Evolutionary conservation across 2,113 vertebrate species (phyloP).

Genomic region (Rhabdornis inornatus): DNA sequence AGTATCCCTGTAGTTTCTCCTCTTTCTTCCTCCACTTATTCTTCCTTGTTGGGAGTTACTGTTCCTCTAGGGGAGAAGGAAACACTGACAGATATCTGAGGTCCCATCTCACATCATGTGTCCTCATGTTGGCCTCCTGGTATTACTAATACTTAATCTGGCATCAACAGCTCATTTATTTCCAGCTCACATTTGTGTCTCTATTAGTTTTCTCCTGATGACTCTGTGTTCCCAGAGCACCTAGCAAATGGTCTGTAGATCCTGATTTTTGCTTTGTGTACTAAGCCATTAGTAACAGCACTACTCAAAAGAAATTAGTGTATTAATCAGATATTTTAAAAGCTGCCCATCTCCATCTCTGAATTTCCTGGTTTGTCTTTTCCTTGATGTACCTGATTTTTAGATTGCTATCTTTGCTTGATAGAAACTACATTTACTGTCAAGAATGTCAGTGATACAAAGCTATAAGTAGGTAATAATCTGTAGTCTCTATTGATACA

Average conservation of each 20-base stretch:
- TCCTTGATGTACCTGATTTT: background rate
- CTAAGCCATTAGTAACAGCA: background rate
- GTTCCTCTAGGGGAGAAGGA: background rate
- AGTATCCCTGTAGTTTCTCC: background rate
- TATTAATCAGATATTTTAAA: background rate
- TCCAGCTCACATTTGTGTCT: background rate
- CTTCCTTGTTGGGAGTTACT: background rate
- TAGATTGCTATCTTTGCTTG: background rate
- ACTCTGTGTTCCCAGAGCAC: slow-evolving; percentile 1
- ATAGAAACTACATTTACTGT: background rate
- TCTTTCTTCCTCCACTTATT: background rate
- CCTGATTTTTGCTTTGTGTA: background rate
- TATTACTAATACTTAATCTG: background rate
- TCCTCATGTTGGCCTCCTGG: background rate
- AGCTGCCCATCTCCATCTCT: background rate
- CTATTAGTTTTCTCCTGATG: background rate
- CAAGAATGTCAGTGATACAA: background rate
- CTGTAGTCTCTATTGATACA: background rate
- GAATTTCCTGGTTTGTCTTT: background rate
- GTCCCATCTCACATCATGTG: background rate
- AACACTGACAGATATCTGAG: background rate
- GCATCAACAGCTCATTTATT: background rate
- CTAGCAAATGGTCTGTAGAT: background rate
- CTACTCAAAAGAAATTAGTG: background rate
- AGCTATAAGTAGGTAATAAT: background rate